Evolutionary conservation across 2,113 vertebrate genomes (phyloP), one percentile per base, ranked within the genome.

Genomic region (Albula glossodonta): DNA sequence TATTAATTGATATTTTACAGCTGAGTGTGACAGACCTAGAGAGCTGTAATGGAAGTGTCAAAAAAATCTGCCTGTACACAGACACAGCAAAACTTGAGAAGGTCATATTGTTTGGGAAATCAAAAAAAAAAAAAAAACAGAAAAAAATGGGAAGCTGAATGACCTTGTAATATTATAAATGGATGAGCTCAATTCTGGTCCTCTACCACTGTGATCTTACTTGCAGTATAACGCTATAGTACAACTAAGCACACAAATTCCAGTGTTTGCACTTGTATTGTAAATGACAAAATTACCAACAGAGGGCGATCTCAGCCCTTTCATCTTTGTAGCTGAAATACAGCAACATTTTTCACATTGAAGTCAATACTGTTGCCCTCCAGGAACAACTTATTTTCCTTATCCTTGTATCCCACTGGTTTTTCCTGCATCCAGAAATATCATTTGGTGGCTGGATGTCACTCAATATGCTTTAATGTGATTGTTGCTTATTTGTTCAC

Each of bases 261-360:
- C n/a, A 74, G 9, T 74, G 70, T 22, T 11, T n/a, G 78, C 50
- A 15, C 78, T 48, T 79, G 78, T 17, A 50, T 13, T 79, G 78
- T 79, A 79, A 5, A 13, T 79, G 15, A 41, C 49, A 48, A 15
- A 49, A 77, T 12, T 51, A 57, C 80, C 85, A 78, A 50, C 70
- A 86, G 81, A 83, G 70, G 81, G 49, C 85, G n/a, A 13, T 57
- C 66, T 86, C 5, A 56, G 6, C 81, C 49, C 31, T 13, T 53
- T 19, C 51, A 57, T 22, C 13, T 19, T 25, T 56, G 51, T 6
- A 31, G 15, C 4, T 70, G 10, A 25, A 19, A 2, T 70, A 12
- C 66, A 31, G 25, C n/a, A 7, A 49, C 13, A 22, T 51, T 31
- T 22, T 80, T 41, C 74, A 17, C 9, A 50, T 57, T 41, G 25